phyloP scores from a whole-genome alignment of 23 tunicate genomes.

The Phallusia fumigata region DNA sequence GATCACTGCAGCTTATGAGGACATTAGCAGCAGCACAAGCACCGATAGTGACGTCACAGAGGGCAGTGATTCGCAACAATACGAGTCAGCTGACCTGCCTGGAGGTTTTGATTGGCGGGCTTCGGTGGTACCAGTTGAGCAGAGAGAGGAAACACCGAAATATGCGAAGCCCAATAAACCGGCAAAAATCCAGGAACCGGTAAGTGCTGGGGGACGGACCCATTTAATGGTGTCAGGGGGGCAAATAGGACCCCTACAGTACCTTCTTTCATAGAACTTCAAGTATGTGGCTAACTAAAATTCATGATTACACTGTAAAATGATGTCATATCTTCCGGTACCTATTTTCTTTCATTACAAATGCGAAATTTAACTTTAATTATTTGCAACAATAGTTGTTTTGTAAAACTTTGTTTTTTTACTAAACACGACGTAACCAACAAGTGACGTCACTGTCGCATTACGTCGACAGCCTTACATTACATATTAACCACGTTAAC shows the following conservation, averaged over 20 bases:
- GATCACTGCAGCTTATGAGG: neutral
- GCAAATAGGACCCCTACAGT: no score
- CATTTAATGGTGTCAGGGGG: no score
- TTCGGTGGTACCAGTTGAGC: neutral
- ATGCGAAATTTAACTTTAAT: no score
- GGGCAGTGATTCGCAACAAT: neutral
- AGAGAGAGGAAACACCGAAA: neutral
- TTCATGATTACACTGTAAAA: no score
- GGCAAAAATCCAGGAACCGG: neutral
- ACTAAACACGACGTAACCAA: neutral
- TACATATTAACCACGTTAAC: neutral
- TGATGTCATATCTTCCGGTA: no score
- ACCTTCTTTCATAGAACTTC: no score
- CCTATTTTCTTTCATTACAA: no score
- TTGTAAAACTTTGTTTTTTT: neutral
- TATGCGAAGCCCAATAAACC: neutral
- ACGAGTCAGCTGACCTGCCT: neutral
- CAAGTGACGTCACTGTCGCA: constrained; percentile 5
- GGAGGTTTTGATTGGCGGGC: constrained; percentile 10
- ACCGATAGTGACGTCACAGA: constrained; percentile 2
- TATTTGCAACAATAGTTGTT: no score
- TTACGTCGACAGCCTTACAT: neutral
- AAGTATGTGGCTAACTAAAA: no score
- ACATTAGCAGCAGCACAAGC: constrained; percentile 8
- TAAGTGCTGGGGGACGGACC: no score